A percentile compares a stretch with the other conserved stretches of the same genome.
Conservation (phyloP, 1,140 invertebrate genomes). For the Steinernema khuongi region DNA sequence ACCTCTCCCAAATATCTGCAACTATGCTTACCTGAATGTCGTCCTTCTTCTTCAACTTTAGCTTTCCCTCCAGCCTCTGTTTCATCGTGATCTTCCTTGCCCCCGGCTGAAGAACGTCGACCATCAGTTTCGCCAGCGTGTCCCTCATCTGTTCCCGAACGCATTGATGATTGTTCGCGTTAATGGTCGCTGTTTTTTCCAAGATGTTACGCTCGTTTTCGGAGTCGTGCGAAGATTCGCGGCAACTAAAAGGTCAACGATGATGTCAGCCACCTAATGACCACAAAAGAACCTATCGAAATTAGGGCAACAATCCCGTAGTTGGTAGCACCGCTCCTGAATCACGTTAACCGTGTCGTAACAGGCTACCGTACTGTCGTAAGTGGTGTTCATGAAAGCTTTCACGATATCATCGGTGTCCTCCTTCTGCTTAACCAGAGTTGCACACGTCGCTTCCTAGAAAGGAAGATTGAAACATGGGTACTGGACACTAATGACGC, state of each 20-base stretch:
- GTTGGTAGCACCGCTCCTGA: neutral
- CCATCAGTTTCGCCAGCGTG: conserved; percentile 2
- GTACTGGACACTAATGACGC: neutral
- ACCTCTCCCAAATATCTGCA: too few relatives aligned
- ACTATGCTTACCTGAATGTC: neutral
- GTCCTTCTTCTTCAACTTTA: neutral
- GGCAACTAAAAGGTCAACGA: conserved; percentile 3
- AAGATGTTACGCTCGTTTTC: neutral
- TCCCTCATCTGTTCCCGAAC: conserved; percentile 2
- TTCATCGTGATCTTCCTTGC: conserved; percentile 6
- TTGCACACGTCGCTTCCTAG: neutral
- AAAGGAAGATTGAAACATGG: neutral
- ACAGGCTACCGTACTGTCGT: neutral
- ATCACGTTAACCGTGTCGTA: conserved; percentile 9
- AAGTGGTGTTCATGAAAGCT: conserved; percentile 9
- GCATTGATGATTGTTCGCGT: neutral
- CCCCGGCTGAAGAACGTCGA: neutral
- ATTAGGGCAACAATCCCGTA: neutral
- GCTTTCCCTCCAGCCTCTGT: neutral
- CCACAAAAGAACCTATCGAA: neutral
- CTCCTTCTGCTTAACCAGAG: neutral
- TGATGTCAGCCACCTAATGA: neutral
- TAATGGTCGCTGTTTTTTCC: neutral
- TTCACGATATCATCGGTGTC: conserved; percentile 6
- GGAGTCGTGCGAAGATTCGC: conserved; percentile 8